These are phyloP conservation scores for Megaceryle maxima DNA, from an alignment of 2,113 vertebrate genomes.

Conservation along the genomic window DNA sequence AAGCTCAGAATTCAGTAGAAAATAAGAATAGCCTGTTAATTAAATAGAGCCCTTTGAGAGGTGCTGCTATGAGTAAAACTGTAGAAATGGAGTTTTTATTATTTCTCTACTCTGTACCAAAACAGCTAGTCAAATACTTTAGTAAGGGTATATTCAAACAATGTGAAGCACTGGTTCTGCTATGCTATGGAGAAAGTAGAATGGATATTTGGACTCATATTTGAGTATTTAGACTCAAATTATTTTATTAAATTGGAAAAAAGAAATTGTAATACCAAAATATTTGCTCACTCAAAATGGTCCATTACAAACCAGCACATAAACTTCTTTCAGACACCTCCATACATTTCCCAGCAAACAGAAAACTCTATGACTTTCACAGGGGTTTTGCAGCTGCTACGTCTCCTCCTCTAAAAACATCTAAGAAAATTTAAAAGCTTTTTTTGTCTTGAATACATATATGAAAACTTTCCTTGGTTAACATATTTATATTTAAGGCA, in stretches of 20 bases:
- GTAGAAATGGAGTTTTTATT: neutral
- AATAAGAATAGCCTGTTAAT: neutral
- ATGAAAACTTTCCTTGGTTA: neutral
- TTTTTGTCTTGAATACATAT: neutral
- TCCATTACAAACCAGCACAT: rapidly evolving
- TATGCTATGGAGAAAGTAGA: neutral
- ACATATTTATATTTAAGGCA: neutral
- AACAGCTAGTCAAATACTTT: neutral
- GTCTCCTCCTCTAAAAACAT: neutral
- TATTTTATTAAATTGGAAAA: neutral
- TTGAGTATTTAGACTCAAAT: neutral
- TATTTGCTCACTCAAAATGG: neutral
- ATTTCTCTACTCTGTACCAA: neutral
- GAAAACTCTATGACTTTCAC: neutral
- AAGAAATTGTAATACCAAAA: neutral
- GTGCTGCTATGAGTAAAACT: neutral
- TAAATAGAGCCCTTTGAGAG: neutral
- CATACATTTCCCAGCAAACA: neutral
- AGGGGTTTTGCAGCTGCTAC: neutral
- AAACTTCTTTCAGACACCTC: neutral
- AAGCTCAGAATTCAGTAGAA: neutral
- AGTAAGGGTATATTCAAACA: neutral
- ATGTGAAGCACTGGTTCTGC: neutral
- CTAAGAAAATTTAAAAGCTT: neutral
- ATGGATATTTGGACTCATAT: neutral